Conservation (phyloP, 23 tunicate genomes). For the Trididemnum nubilum region DNA sequence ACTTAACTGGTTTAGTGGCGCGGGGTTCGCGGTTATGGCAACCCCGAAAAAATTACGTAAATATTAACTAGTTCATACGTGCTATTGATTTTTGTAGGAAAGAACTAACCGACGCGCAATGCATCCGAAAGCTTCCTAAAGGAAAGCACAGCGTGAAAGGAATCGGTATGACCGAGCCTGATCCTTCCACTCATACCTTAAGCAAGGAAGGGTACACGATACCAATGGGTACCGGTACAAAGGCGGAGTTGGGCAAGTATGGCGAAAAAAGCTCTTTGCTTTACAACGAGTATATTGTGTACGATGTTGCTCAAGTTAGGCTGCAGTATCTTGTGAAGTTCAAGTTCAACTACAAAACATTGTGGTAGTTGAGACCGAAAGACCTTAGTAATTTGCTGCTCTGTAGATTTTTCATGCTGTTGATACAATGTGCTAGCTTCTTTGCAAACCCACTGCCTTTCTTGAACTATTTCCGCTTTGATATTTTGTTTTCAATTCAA, state of each 20-base stretch:
- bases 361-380: slow-evolving; percentile 73
- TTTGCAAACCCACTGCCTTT: no score
- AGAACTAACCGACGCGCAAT: slow-evolving; percentile 61
- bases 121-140: slow-evolving; percentile 78
- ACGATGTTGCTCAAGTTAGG: slow-evolving; percentile 96
- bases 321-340: slow-evolving; percentile 82
- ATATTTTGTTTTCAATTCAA: no score
- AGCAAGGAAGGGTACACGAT: slow-evolving; percentile 36
- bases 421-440: no score
- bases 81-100: slow-evolving; percentile 60
- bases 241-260: slow-evolving; percentile 29
- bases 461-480: no score
- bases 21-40: no score
- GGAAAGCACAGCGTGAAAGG: slow-evolving; percentile 97
- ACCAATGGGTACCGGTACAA: slow-evolving; percentile 69
- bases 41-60: no score
- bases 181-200: slow-evolving; percentile 44
- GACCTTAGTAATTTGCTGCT: neutral
- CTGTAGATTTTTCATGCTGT: no score
- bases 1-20: no score
- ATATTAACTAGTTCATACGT: no score
- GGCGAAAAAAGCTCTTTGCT: slow-evolving; percentile 45
- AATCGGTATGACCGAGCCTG: slow-evolving; percentile 75
- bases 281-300: slow-evolving; percentile 96
- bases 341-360: slow-evolving; percentile 60